A percentile compares a stretch with the other conserved stretches of the same genome.
Conservation (phyloP, 1,140 invertebrate genomes). For the Aculops lycopersici region DNA sequence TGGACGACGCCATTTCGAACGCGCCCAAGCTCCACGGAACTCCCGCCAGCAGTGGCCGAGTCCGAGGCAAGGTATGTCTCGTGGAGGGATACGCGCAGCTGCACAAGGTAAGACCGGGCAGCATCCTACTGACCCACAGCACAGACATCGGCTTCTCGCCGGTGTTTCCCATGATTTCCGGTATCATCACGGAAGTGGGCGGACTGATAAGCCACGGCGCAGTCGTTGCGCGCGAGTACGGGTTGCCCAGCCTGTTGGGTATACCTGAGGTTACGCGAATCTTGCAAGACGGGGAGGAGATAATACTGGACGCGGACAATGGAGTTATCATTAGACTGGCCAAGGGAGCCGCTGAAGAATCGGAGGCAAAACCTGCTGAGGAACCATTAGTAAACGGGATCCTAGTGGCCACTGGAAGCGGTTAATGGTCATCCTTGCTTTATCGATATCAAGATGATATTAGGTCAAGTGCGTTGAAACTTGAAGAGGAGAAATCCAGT, state of each 20-base stretch:
- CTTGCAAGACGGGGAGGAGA: conserved; percentile 27
- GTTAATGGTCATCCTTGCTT: no score
- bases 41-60: not conserved
- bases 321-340: conserved; percentile 11
- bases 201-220: conserved; percentile 55
- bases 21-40: not conserved
- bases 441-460: no score
- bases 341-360: no score
- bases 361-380: no score
- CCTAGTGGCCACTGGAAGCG: no score
- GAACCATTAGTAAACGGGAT: no score
- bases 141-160: conserved; percentile 61
- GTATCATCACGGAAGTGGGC: conserved; percentile 48
- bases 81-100: not conserved
- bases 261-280: conserved; percentile 27
- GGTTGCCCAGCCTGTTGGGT: conserved; percentile 44
- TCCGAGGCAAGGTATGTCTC: conserved; percentile 1
- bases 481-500: no score
- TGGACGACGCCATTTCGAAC: not conserved
- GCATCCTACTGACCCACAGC: conserved; percentile 38
- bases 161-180: conserved; percentile 42
- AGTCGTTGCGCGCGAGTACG: conserved; percentile 55
- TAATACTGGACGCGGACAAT: conserved; percentile 12
- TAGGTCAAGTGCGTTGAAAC: no score
- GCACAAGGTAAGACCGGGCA: conserved; percentile 19